phyloP scores from a whole-genome alignment of 2,888 invertebrate genomes.

The Nomada goodeniana region DNA sequence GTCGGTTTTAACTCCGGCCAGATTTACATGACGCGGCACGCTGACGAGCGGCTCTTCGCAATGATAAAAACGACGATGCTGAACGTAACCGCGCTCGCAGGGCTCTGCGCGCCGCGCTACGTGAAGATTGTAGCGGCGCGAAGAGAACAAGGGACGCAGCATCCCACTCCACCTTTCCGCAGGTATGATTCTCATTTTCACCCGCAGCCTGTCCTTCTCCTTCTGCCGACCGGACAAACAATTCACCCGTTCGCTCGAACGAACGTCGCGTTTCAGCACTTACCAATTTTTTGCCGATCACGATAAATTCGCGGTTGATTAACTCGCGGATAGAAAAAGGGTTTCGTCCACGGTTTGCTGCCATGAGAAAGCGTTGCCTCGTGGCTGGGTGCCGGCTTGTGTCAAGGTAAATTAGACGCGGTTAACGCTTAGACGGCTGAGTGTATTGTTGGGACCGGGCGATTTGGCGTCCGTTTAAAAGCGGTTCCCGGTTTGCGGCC shows the following conservation, averaged over 20 bases:
- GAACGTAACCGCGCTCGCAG: conserved; percentile 29
- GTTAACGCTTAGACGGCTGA: not conserved
- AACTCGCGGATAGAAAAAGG: not conserved
- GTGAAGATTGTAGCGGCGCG: conserved; percentile 12
- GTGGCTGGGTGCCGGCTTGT: not conserved
- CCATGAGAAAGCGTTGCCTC: not conserved
- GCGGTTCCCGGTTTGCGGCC: not conserved
- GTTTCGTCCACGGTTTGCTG: not conserved
- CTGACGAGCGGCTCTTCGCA: conserved; percentile 43
- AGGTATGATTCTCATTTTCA: conserved; percentile 5
- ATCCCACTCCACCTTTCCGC: not conserved
- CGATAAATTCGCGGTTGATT: conserved; percentile 23
- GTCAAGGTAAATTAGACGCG: conserved; percentile 1
- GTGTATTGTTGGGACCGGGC: not conserved
- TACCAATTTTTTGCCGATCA: not conserved
- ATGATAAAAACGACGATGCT: conserved; percentile 51
- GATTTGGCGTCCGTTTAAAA: not conserved
- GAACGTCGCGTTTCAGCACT: conserved; percentile 10
- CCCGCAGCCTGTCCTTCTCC: not conserved
- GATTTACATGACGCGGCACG: conserved; percentile 76
- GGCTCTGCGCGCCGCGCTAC: conserved; percentile 11
- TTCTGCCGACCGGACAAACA: conserved; percentile 9
- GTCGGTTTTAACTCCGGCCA: conserved; percentile 65
- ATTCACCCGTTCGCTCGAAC: not conserved
- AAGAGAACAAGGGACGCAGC: not conserved